Base-by-base conservation (phyloP, 2,113 vertebrate genomes). In the Perccottus glenii region DNA sequence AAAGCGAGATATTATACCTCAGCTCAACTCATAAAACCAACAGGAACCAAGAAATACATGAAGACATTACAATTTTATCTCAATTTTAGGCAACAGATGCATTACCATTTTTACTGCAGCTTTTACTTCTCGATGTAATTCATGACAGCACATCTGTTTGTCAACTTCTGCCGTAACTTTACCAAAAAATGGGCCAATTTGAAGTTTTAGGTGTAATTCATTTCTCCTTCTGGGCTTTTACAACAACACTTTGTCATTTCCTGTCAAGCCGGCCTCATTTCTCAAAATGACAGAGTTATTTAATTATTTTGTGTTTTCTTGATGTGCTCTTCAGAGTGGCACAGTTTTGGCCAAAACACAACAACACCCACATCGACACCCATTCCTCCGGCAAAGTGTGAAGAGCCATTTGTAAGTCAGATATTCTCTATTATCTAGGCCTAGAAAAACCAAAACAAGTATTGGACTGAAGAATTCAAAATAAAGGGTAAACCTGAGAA, bases 221-320 rank as follows among this genome's bases (percentile, higher is more conserved):
- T 55, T 6, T 55, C 35, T 55, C 52, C 52, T 55, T 38, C 52
- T 6, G 33, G 52, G 52, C 52, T 55, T 55, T 55, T 4, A 14
- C 2, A 38, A 38, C 52, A 15, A 6, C 52, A 38, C 52, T 53
- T 35, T 27, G 56, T 43, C 56, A 19, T 43, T 43, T 11, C 5
- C 6, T 19, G 38, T 43, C 40, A 1, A 9, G 40, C 16, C n/a
- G 19, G 8, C 16, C 16, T 12, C 55, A 3, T 35, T 2, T 57
- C 15, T 57, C n/a, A 9, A 58, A 43, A 43, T 27, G 56, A 11
- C 56, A 58, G 15, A 15, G 6, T 40, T 57, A 36, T 56, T 56
- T 56, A 35, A 35, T 36, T 14, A 15, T 42, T 19, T 11, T 11
- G 16, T 42, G 38, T 42, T 36, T 42, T 36, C 7, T 35, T 14